Evolutionary conservation across 2,797 vertebrate genomes (phyloP), one percentile per base, ranked within the genome.

Genomic region (Malacoraja senta): DNA sequence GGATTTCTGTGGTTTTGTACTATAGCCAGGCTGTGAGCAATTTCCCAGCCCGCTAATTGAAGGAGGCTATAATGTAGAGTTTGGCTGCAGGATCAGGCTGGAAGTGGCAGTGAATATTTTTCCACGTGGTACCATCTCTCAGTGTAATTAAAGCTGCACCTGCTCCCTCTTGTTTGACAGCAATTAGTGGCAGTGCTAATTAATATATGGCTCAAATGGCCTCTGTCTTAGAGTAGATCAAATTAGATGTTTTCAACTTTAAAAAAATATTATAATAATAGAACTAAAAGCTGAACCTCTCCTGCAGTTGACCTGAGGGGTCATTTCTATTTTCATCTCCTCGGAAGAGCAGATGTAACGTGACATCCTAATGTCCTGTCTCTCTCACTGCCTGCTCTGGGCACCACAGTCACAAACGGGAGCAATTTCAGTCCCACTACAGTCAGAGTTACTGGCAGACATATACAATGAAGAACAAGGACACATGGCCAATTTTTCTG

Each of bases 161-260:
- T 96, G 95, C 95, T 95, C 93, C 95, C 96, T 96, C 95, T 94
- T 94, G 95, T 91, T 91, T 93, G 94, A 94, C 96, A 95, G 95
- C 95, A 95, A 94, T 95, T 96, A 95, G 93, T 95, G 95, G 95
- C 95, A 95, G 94, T 94, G 83, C 83, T 93, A 95, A 95, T 95
- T 95, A 94, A 94, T 94, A 93, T 95, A 94, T 95, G 95, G 96
- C 95, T 96, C 94, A 94, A 95, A 95, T 88, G 61, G n/a, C 8
- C 1, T 1, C 29, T 17, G 15, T 68, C 15, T 0, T 10, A 1
- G n/a, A 68, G 8, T 68, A 8, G 32, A 24, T 21, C n/a, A 88
- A 65, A 68, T 88, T 19, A 44, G 2, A 32, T 1, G 17, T 86
- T 17, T 9, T 68, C 32, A 78, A 78, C 76, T 78, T 35, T 65